Evolutionary conservation across 2,113 vertebrate genomes (phyloP).

Genomic region (Noctilio leporinus): DNA sequence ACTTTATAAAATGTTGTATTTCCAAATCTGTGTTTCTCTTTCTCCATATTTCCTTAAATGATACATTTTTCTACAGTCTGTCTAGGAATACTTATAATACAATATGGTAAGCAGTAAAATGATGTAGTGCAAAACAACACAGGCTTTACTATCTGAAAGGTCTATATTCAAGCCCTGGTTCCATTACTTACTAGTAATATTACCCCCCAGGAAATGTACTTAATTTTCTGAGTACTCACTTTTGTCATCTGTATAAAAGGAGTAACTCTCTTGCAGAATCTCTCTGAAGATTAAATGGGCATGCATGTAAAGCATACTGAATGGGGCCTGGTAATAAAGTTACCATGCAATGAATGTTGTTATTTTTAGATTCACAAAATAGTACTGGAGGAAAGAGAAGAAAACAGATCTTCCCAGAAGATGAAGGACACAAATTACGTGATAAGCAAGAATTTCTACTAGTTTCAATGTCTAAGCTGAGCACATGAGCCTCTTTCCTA

Average conservation of each 20-base stretch:
- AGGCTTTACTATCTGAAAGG: neutral
- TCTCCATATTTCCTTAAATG: neutral
- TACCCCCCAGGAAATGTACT: neutral
- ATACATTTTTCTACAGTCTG: neutral
- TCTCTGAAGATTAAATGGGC: neutral
- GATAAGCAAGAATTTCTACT: neutral
- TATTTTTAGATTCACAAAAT: neutral
- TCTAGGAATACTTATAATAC: neutral
- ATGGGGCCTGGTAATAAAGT: neutral
- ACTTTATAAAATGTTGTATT: neutral
- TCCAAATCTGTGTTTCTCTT: slow-evolving; percentile 9
- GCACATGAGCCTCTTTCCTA: neutral
- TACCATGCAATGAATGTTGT: neutral
- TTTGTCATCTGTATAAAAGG: neutral
- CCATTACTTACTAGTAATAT: neutral
- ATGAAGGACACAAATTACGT: neutral
- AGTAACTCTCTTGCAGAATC: neutral
- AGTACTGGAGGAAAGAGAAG: neutral
- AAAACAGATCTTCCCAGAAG: neutral
- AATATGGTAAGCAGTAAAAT: neutral
- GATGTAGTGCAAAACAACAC: neutral
- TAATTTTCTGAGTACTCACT: neutral
- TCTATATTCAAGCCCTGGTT: neutral
- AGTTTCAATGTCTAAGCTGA: neutral
- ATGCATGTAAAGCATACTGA: neutral